A percentile compares a stretch with the other conserved stretches of the same genome.
phyloP scores from a whole-genome alignment of 2,113 vertebrate genomes.

The Ceyx cyanopectus region DNA sequence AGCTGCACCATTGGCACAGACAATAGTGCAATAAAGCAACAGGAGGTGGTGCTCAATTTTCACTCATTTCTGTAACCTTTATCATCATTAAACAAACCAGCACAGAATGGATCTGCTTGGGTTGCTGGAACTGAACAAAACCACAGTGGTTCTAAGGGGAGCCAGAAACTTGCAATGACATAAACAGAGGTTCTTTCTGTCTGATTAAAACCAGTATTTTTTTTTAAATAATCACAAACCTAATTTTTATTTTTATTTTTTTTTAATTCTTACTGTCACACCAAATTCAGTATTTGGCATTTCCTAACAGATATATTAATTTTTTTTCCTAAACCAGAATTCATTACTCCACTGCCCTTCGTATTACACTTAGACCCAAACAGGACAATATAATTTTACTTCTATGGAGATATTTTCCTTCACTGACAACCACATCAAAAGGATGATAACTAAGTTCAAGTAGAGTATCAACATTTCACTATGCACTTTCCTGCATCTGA shows the following conservation, averaged over 20 bases:
- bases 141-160: not conserved
- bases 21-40: not conserved
- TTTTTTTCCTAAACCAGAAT: not conserved
- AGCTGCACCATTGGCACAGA: not conserved
- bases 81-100: not conserved
- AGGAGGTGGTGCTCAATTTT: not conserved
- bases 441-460: not conserved
- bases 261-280: not conserved
- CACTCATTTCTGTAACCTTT: not conserved
- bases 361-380: not conserved
- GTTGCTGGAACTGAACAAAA: not conserved
- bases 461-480: not conserved
- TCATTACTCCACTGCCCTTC: not conserved
- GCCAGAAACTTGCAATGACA: not conserved
- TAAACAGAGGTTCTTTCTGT: accelerated
- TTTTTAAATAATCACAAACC: not conserved
- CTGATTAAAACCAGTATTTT: not conserved
- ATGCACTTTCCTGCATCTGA: not conserved
- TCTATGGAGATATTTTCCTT: not conserved
- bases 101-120: not conserved
- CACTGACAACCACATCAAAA: not conserved
- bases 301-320: accelerated
- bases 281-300: not conserved
- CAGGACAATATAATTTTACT: not conserved
- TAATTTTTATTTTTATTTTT: not conserved